phyloP scores from a whole-genome alignment of 2,113 vertebrate species.

The Peromyscus maniculatus region DNA sequence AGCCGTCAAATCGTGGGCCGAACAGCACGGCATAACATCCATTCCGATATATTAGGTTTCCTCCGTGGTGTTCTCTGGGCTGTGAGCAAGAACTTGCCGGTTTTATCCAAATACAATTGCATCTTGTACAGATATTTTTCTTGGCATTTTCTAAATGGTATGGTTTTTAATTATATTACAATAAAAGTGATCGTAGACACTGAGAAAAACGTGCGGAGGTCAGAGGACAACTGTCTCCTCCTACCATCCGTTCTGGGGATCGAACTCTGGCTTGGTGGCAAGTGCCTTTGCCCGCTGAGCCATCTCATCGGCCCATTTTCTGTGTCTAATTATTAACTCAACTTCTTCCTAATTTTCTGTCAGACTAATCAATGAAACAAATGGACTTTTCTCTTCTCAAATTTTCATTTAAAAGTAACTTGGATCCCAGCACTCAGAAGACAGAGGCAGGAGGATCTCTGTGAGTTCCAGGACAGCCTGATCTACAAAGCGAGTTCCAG shows the following conservation, averaged over 20 bases:
- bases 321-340: background rate
- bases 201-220: background rate
- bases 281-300: too few relatives aligned
- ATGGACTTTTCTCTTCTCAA: conserved; percentile 20
- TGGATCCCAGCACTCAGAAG: background rate
- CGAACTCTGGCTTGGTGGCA: too few relatives aligned
- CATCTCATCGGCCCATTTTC: background rate
- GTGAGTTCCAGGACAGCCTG: too few relatives aligned
- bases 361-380: background rate
- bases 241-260: background rate
- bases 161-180: background rate
- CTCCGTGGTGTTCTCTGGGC: background rate
- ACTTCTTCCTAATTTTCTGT: background rate
- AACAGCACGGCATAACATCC: background rate
- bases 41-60: background rate
- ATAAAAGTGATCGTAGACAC: background rate
- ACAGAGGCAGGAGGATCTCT: too few relatives aligned
- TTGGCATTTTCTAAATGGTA: background rate
- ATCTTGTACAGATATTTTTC: background rate
- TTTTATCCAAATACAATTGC: background rate
- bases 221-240: background rate
- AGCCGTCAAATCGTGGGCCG: background rate
- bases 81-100: background rate
- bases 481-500: too few relatives aligned
- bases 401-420: conserved; percentile 14